phyloP scores from a whole-genome alignment of 2,797 vertebrate genomes.

The Muscicapa comitata region DNA sequence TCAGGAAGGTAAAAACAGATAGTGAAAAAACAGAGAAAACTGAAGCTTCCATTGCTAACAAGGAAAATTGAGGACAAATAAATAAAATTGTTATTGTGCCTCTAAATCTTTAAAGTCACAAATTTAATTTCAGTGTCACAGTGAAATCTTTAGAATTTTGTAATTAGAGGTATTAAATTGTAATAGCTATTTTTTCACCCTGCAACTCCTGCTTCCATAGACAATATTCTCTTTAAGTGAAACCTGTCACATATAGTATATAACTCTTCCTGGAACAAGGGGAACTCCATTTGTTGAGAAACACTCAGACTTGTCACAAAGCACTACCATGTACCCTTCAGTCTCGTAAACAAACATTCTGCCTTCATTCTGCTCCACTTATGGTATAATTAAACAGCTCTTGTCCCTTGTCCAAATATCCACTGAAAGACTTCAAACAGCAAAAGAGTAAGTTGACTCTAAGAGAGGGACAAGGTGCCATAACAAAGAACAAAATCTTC shows the following conservation, averaged over 20 bases:
- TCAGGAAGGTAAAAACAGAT: neutral
- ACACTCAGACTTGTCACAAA: conserved; percentile 5
- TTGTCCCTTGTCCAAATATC: conserved; percentile 35
- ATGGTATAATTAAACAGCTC: neutral
- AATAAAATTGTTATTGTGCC: neutral
- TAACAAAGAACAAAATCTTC: neutral
- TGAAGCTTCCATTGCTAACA: neutral
- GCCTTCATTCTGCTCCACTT: conserved; percentile 9
- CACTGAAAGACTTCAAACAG: neutral
- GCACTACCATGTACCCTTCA: neutral
- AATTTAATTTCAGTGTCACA: neutral
- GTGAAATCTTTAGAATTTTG: neutral
- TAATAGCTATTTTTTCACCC: neutral
- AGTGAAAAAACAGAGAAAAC: neutral
- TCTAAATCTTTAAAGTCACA: neutral
- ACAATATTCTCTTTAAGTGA: neutral
- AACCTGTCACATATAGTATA: neutral
- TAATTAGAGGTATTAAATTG: neutral
- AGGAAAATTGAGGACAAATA: neutral
- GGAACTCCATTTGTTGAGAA: neutral
- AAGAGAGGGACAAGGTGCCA: neutral
- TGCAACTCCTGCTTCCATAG: neutral
- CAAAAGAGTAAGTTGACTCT: neutral
- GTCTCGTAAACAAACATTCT: conserved; percentile 18
- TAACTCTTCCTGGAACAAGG: neutral